These are phyloP conservation scores for Eretmocerus hayati DNA, from an alignment of 2,888 invertebrate species.

Conservation along the genomic window DNA sequence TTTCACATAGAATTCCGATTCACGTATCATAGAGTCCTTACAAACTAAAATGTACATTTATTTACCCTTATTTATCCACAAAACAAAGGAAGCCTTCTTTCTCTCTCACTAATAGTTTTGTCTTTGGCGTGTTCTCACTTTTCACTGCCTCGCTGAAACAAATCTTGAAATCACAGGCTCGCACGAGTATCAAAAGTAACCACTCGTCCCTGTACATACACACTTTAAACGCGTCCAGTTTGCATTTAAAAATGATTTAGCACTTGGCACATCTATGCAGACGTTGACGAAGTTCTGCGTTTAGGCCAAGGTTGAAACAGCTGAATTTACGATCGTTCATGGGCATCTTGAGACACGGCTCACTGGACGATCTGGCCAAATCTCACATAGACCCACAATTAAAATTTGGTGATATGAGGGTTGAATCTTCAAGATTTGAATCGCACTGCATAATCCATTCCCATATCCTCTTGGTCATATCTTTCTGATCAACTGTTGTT, in stretches of 20 bases:
- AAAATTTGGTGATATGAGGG: slow-evolving; percentile 29
- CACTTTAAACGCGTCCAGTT: not conserved
- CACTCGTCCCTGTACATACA: not conserved
- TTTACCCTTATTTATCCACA: too few species aligned
- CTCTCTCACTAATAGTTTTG: slow-evolving; percentile 18
- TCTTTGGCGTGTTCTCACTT: too few species aligned
- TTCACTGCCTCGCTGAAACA: too few species aligned
- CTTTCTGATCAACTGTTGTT: slow-evolving; percentile 57
- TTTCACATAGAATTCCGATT: too few species aligned
- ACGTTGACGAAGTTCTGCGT: too few species aligned
- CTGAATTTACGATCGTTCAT: slow-evolving; percentile 27
- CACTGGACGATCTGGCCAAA: slow-evolving; percentile 35
- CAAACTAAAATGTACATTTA: too few species aligned
- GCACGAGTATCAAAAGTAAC: too few species aligned
- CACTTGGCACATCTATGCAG: slow-evolving; percentile 4
- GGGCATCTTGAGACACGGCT: slow-evolving; percentile 30
- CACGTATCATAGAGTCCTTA: too few species aligned
- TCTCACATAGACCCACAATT: slow-evolving; percentile 37
- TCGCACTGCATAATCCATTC: slow-evolving; percentile 62
- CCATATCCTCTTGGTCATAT: slow-evolving; percentile 57
- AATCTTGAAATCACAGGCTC: too few species aligned
- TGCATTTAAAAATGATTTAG: not conserved
- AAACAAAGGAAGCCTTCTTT: slow-evolving; percentile 14
- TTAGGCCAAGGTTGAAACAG: slow-evolving; percentile 26
- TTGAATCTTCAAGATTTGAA: slow-evolving; percentile 35